These are phyloP conservation scores for Magallana angulata DNA, from an alignment of 1,140 invertebrate genomes.

Conservation along the genomic window DNA sequence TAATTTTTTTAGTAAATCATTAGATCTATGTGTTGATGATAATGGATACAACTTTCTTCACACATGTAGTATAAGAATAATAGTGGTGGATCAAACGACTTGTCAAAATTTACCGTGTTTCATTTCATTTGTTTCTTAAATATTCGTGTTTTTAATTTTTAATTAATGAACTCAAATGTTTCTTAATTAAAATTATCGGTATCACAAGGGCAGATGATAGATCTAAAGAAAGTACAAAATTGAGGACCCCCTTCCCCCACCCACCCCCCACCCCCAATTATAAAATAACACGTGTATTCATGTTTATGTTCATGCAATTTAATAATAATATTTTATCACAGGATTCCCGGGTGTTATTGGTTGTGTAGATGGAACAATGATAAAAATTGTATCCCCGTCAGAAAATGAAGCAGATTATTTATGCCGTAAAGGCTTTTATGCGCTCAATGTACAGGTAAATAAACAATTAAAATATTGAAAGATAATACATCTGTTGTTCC, in stretches of 20 bases:
- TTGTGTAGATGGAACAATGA: background rate
- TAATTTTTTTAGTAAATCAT: too few species aligned
- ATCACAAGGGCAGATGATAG: too few species aligned
- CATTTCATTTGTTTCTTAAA: background rate
- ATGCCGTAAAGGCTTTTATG: conserved; percentile 4
- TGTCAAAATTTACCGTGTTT: too few species aligned
- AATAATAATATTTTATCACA: background rate
- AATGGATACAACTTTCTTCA: too few species aligned
- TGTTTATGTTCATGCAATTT: background rate
- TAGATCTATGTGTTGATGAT: too few species aligned
- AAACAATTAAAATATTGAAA: background rate
- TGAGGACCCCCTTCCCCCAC: background rate
- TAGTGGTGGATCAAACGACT: too few species aligned
- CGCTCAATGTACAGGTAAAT: background rate
- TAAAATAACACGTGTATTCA: background rate
- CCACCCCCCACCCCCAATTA: too few species aligned
- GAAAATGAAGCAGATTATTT: background rate
- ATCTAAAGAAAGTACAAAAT: background rate
- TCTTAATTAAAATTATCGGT: too few species aligned
- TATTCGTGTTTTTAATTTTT: background rate
- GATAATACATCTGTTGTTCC: too few species aligned
- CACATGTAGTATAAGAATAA: too few species aligned
- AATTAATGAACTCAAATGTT: background rate
- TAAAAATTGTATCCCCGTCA: background rate
- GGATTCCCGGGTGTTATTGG: background rate